These are phyloP conservation scores for Callyntrura guangdongensis DNA, from an alignment of 2,888 invertebrate species.

Conservation along the genomic window DNA sequence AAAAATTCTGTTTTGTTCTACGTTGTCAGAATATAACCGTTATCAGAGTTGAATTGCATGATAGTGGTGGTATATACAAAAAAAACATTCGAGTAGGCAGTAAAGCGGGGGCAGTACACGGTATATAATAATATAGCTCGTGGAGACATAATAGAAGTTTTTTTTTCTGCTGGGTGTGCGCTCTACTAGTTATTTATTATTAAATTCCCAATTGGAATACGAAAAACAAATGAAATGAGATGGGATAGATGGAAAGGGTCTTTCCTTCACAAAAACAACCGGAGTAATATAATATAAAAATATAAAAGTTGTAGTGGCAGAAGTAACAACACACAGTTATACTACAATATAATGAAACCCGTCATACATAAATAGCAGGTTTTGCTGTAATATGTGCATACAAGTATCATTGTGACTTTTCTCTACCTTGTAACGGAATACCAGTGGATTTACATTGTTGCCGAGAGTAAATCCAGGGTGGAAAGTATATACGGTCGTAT, in stretches of 20 bases:
- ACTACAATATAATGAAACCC: neutral
- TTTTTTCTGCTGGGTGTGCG: conserved; percentile 57
- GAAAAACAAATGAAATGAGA: conserved; percentile 83
- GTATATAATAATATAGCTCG: neutral
- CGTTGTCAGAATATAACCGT: neutral
- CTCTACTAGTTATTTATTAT: conserved; percentile 82
- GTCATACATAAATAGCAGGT: neutral
- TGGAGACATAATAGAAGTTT: conserved; percentile 32
- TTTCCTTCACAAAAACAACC: conserved; percentile 32
- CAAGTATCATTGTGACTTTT: neutral
- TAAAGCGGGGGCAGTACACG: neutral
- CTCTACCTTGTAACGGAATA: neutral
- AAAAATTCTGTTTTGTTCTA: conserved; percentile 18
- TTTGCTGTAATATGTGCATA: neutral
- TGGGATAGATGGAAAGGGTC: conserved; percentile 77
- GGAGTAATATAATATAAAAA: conserved; percentile 8
- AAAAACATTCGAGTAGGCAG: conserved; percentile 9
- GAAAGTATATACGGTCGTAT: neutral
- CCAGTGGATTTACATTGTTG: neutral
- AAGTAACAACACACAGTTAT: neutral
- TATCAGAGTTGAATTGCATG: conserved; percentile 16
- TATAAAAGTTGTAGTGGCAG: conserved; percentile 28
- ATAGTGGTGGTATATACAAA: neutral
- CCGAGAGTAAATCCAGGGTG: conserved; percentile 18
- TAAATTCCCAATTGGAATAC: conserved; percentile 84